These are phyloP conservation scores for Muscicapa striata DNA, from an alignment of 2,797 vertebrate genomes.

Conservation along the genomic window DNA sequence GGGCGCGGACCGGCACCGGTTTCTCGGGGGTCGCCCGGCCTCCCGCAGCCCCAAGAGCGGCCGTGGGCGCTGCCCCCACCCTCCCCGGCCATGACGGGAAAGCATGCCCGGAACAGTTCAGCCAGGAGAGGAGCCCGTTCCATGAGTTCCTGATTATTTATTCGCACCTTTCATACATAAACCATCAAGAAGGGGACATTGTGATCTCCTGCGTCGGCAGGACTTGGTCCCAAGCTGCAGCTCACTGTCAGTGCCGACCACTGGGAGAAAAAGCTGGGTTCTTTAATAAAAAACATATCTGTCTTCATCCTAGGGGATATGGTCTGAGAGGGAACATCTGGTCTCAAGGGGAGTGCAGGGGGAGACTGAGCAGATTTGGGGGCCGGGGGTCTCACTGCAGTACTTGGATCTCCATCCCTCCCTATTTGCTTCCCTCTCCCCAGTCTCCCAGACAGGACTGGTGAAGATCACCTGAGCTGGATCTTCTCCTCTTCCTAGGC, in stretches of 20 bases:
- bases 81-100: fast-evolving
- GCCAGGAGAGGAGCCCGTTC: not conserved
- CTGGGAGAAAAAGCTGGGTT: no score
- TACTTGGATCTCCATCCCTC: fast-evolving
- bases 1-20: not conserved
- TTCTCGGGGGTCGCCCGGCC: no score
- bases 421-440: not conserved
- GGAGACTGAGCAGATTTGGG: not conserved
- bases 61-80: not conserved
- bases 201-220: fast-evolving
- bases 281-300: fast-evolving
- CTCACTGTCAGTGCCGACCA: not conserved
- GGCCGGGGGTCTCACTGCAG: not conserved
- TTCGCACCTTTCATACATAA: not conserved
- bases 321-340: no score
- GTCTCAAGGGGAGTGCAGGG: fast-evolving
- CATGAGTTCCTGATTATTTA: not conserved
- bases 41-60: no score
- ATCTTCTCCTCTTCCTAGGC: not conserved
- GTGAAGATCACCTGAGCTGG: not conserved
- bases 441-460: fast-evolving
- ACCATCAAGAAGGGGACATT: no score
- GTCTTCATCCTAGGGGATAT: no score
- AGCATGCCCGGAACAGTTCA: not conserved
- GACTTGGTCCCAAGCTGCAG: not conserved